Evolutionary conservation across 2,113 vertebrate genomes (phyloP).

Genomic region (Chamaea fasciata): DNA sequence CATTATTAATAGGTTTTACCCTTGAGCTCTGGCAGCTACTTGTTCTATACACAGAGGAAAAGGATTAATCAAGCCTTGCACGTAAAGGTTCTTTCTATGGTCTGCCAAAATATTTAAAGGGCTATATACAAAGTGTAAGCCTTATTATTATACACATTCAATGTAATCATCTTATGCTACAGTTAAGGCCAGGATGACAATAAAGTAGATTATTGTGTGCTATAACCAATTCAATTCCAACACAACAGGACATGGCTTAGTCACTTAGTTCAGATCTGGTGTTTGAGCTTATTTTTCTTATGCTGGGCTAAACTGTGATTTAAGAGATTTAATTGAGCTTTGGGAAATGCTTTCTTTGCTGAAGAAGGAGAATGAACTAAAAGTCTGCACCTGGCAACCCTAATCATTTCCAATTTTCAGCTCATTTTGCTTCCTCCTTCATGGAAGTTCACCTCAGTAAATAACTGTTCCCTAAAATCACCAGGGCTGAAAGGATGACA

Average conservation of each 20-base stretch:
- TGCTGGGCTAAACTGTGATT: conserved; percentile 45
- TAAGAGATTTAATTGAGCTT: conserved; percentile 51
- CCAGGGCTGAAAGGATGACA: conserved; percentile 23
- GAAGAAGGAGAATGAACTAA: neutral
- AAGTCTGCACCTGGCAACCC: conserved; percentile 45
- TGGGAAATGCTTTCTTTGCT: conserved; percentile 38
- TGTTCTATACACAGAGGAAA: conserved; percentile 54
- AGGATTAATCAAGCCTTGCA: conserved; percentile 61
- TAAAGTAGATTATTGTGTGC: conserved; percentile 33
- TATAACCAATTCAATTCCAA: conserved; percentile 47
- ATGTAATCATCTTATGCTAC: conserved; percentile 58
- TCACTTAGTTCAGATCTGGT: conserved; percentile 33
- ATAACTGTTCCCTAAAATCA: conserved; percentile 16
- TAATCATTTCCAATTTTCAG: conserved; percentile 6
- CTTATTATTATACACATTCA: conserved; percentile 52
- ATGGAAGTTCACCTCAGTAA: conserved; percentile 33
- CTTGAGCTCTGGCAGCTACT: conserved; percentile 58
- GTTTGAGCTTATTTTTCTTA: conserved; percentile 45
- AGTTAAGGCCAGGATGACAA: conserved; percentile 52
- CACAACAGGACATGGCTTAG: conserved; percentile 37
- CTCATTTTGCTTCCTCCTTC: neutral
- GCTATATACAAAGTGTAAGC: conserved; percentile 55
- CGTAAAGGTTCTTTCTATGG: conserved; percentile 53
- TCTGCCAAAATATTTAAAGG: conserved; percentile 64
- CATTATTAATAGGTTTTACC: conserved; percentile 58